These are phyloP conservation scores for Caradrina kadenii DNA, from an alignment of 2,888 invertebrate genomes.

Conservation along the genomic window DNA sequence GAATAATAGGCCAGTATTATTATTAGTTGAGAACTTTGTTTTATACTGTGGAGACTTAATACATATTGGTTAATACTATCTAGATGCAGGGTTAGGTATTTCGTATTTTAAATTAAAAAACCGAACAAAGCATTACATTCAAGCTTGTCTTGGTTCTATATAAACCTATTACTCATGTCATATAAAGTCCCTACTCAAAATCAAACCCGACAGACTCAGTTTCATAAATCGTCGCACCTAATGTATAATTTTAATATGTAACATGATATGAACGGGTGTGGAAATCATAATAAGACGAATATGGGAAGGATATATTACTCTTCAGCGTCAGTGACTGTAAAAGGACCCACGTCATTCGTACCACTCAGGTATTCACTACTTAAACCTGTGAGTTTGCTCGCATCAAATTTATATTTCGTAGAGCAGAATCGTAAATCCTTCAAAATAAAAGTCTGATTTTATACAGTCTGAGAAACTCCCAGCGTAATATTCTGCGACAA, in stretches of 20 bases:
- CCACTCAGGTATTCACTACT: constrained; percentile 43
- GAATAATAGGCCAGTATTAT: too few relatives aligned
- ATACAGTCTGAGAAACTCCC: constrained; percentile 15
- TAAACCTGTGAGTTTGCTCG: constrained; percentile 29
- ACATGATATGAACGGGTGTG: constrained; percentile 57
- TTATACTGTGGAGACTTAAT: too few relatives aligned
- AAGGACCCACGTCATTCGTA: constrained; percentile 66
- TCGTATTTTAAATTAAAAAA: constrained; percentile 12
- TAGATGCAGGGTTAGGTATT: not conserved
- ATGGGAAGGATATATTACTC: constrained; percentile 60
- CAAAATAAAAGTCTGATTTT: constrained; percentile 42
- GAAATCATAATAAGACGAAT: constrained; percentile 63
- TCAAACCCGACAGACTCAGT: constrained; percentile 47
- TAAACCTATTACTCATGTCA: constrained; percentile 47
- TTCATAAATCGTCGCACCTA: constrained; percentile 55
- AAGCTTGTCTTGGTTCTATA: constrained; percentile 12
- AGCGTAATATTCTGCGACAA: constrained; percentile 6
- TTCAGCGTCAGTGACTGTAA: constrained; percentile 51
- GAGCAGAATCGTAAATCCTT: constrained; percentile 40
- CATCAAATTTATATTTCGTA: constrained; percentile 32
- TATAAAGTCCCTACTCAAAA: constrained; percentile 48
- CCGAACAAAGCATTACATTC: constrained; percentile 28
- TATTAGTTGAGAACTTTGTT: too few relatives aligned
- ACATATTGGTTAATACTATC: too few relatives aligned
- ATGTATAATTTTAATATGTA: constrained; percentile 57